Percentiles rank a stretch among this genome's conserved stretches.
Evolutionary conservation across 2,113 vertebrate species (phyloP).

Genomic region (Monopterus albus): DNA sequence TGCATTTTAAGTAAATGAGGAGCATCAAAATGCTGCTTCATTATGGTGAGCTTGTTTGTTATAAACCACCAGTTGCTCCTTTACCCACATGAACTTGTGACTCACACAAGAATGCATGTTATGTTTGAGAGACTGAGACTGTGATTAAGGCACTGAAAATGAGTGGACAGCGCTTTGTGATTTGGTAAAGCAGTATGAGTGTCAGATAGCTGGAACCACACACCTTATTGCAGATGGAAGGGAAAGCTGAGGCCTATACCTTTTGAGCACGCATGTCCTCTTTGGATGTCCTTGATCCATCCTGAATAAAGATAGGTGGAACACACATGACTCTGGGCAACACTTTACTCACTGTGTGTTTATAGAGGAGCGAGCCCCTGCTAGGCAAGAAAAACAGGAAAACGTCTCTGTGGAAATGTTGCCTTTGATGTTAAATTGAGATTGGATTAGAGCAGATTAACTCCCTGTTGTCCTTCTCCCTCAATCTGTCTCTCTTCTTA

Average conservation of each 20-base stretch:
- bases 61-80: background rate
- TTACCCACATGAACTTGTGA: slow-evolving; percentile 19
- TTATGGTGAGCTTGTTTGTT: background rate
- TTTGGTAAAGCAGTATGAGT: slow-evolving; percentile 10
- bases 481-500: slow-evolving; percentile 32
- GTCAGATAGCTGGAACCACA: slow-evolving; percentile 2
- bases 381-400: slow-evolving; percentile 48
- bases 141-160: background rate
- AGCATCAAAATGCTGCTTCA: slow-evolving; percentile 17
- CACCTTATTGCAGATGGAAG: background rate
- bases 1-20: slow-evolving; percentile 23
- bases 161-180: background rate
- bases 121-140: background rate
- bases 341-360: slow-evolving; percentile 33
- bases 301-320: slow-evolving; percentile 23
- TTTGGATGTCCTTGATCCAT: slow-evolving; percentile 23
- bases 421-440: slow-evolving; percentile 71
- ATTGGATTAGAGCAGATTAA: slow-evolving; percentile 71
- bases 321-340: slow-evolving; percentile 28
- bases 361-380: slow-evolving; percentile 17
- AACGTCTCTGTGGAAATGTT: slow-evolving; percentile 47
- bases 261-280: slow-evolving; percentile 18
- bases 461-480: slow-evolving; percentile 40
- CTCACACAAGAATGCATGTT: slow-evolving; percentile 4
- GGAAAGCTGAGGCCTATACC: slow-evolving; percentile 35